Conservation (phyloP, 2,888 invertebrate genomes). For the Tachina grossa region DNA sequence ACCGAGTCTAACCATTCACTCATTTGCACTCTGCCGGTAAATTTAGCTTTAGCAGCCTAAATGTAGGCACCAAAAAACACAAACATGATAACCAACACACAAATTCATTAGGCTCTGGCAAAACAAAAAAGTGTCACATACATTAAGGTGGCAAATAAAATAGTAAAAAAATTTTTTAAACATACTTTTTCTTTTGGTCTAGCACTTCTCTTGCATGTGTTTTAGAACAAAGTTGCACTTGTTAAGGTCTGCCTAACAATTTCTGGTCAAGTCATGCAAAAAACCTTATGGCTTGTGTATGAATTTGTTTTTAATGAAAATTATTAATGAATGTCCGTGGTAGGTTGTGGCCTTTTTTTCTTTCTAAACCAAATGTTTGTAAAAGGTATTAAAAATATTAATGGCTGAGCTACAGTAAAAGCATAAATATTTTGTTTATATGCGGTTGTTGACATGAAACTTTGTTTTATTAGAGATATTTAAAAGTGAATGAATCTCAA, state of each 20-base stretch:
- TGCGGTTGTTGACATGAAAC: background rate
- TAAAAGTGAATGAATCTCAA: background rate
- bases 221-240: background rate
- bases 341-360: background rate
- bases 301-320: background rate
- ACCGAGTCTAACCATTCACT: background rate
- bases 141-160: background rate
- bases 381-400: background rate
- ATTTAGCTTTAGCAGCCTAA: conserved; percentile 37
- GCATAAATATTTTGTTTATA: background rate
- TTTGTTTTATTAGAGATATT: background rate
- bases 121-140: conserved; percentile 42
- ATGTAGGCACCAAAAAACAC: conserved; percentile 27
- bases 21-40: background rate
- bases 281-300: background rate
- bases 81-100: conserved; percentile 30
- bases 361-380: background rate
- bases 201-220: background rate
- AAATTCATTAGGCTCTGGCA: conserved; percentile 32
- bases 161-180: background rate
- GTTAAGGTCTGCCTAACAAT: background rate
- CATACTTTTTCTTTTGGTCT: background rate
- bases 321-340: conserved; percentile 4
- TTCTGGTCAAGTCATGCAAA: conserved; percentile 10
- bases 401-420: background rate